Evolutionary conservation across 2,797 vertebrate species (phyloP), one percentile per base, ranked within the genome.

Genomic region (Chrysocyon brachyurus): DNA sequence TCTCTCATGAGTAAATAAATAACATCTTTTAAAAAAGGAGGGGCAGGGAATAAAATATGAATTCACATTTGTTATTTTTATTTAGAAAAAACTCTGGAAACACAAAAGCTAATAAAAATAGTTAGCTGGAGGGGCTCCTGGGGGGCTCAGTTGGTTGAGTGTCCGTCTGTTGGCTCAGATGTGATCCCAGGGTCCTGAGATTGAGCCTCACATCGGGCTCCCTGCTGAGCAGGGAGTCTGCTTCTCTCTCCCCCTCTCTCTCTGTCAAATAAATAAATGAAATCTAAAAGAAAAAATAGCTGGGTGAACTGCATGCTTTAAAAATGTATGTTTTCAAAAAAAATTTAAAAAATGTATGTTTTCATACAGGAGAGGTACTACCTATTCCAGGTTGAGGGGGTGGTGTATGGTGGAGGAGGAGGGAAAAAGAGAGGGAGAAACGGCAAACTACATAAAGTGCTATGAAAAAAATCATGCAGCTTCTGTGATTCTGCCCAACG

Each of bases 81-180:
- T 40, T 40, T 33, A 68, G 16, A 68, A 11, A 87, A 91, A 89
- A 85, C 11, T 73, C 82, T 83, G 17, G 75, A 94, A 75, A 91
- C 36, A 72, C 28, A 93, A 73, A 68, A 83, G 14, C 63, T 95
- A 89, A 95, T 83, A 96, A 78, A 97, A 82, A 49, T 68, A 63
- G 56, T 85, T 82, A 68, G 36, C 82, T 93, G 63, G 28, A 40
- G 12, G 63, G 63, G 28, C 26, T 6, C 63, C 63, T 64, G 63
- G 63, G 63, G 28, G 26, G 12, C 63, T 28, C 61, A 63, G 61
- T 40, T 40, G 40, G 40, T 40, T 40, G 40, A 40, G 40, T 7
- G 40, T 40, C 40, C 1, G 40, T 40, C 40, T 40, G 40, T 40
- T 40, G 5, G 40, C 40, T 40, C 40, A 40, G 40, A 40, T 40